Conservation (phyloP, 2,888 invertebrate genomes). For the Drosophila niveifrons region DNA sequence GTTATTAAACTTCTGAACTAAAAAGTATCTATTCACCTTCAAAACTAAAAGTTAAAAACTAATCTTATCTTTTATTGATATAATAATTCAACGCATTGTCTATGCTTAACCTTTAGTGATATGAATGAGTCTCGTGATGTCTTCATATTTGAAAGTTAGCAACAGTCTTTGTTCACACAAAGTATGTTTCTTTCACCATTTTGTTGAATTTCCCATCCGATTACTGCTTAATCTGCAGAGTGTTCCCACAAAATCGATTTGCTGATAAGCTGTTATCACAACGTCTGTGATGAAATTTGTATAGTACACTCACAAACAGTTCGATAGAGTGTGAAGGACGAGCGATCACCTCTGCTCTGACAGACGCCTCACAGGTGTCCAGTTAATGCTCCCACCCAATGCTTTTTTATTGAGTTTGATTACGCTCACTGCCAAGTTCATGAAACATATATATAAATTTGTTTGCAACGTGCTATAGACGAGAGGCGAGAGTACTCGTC, state of each 20-base stretch:
- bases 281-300: conserved; percentile 10
- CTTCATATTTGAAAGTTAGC: neutral
- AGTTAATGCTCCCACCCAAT: neutral
- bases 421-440: conserved; percentile 58
- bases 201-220: neutral
- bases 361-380: conserved; percentile 30
- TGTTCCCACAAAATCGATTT: conserved; percentile 3
- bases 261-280: conserved; percentile 46
- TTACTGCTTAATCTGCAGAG: conserved; percentile 4
- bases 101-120: neutral
- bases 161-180: neutral
- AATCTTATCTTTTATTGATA: neutral
- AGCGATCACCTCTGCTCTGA: conserved; percentile 26
- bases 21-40: too few relatives aligned
- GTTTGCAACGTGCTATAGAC: neutral
- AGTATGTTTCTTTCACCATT: conserved; percentile 6
- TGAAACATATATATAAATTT: conserved; percentile 41
- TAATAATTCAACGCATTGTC: neutral
- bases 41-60: neutral
- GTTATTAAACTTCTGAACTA: too few relatives aligned
- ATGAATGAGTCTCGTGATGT: conserved; percentile 3
- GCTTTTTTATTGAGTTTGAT: conserved; percentile 13
- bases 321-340: conserved; percentile 37
- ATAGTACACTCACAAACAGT: neutral
- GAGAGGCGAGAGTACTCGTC: neutral